Evolutionary conservation across 1,140 invertebrate species (phyloP), one percentile per base, ranked within the genome.

Genomic region (Hylyphantes graminicola): DNA sequence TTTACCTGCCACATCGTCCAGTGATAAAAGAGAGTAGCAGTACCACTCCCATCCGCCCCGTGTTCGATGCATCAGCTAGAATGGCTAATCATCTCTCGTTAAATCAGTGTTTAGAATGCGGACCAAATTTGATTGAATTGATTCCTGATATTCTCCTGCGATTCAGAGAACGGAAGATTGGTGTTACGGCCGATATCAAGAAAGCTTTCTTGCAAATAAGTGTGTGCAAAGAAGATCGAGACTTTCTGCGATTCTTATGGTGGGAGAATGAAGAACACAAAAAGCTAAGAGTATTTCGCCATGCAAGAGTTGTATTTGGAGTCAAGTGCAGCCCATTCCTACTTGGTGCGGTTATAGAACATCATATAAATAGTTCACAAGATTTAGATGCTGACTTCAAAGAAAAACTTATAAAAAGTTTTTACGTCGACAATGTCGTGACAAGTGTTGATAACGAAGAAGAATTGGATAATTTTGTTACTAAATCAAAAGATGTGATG

Each of bases 351-450:
- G 59, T 63, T 12, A 17, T 15, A 63, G 59, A 63, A 63, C 19
- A 63, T 13, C 11, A 63, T 13, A 15, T 17, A 17, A 12, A 63
- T 8, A 2, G 7, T 9, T 21, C 9, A 59, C 17, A 57, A 2
- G 17, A 59, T 17, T 19, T 21, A 6, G 15, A 75, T 10, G 59
- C 0, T 75, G n/a, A 5, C 10, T 21, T 75, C 9, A 75, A 19
- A 35, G 17, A 63, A 51, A 63, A 17, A 63, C 59, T 65, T 12
- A n/a, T 13, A 15, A 0, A 64, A 11, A 75, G 55, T 12, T 55
- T 75, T 9, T 75, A 75, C 21, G 12, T 61, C 15, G 73, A 61
- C 55, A 61, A 75, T 61, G 55, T 61, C 11, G 72, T 74, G 13
- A 74, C 11, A 19, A 74, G 17, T 59, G 8, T 74, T 2, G 73